Evolutionary conservation across 2,797 vertebrate genomes (phyloP).

Genomic region (Enteromius viviparus): DNA sequence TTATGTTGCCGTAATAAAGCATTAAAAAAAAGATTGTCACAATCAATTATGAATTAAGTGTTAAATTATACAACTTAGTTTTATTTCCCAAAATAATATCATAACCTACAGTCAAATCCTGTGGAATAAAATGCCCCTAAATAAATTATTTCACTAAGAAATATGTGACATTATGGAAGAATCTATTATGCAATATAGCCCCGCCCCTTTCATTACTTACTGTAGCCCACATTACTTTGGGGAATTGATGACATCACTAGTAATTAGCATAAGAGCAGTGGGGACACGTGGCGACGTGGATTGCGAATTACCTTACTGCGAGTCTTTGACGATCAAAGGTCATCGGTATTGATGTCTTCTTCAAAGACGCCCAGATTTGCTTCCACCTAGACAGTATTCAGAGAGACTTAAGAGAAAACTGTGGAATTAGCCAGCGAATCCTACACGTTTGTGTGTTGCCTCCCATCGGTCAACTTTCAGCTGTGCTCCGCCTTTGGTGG

Average conservation of each 20-base stretch:
- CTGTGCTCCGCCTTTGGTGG: neutral
- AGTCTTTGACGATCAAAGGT: slow-evolving; percentile 22
- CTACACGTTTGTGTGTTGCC: slow-evolving; percentile 24
- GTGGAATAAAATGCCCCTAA: neutral
- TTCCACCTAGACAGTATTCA: slow-evolving; percentile 24
- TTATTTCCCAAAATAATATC: neutral
- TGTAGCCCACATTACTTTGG: neutral
- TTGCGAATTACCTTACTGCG: neutral
- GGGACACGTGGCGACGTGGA: neutral
- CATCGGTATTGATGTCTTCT: slow-evolving; percentile 6
- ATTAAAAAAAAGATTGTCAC: neutral
- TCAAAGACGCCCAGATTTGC: neutral
- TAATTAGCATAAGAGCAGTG: slow-evolving; percentile 11
- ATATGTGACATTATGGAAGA: neutral
- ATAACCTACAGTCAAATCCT: neutral
- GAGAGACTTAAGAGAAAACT: slow-evolving; percentile 55
- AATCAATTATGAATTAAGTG: neutral
- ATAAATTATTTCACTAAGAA: neutral
- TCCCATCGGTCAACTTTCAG: slow-evolving; percentile 20
- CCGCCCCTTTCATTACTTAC: neutral
- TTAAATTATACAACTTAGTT: neutral
- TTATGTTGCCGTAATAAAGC: neutral
- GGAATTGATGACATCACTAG: neutral
- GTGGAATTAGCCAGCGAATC: slow-evolving; percentile 43
- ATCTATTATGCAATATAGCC: neutral